A percentile compares a stretch with the other conserved stretches of the same genome.
These are phyloP conservation scores for Chelonus insularis DNA, from an alignment of 1,140 invertebrate genomes.

Conservation along the genomic window DNA sequence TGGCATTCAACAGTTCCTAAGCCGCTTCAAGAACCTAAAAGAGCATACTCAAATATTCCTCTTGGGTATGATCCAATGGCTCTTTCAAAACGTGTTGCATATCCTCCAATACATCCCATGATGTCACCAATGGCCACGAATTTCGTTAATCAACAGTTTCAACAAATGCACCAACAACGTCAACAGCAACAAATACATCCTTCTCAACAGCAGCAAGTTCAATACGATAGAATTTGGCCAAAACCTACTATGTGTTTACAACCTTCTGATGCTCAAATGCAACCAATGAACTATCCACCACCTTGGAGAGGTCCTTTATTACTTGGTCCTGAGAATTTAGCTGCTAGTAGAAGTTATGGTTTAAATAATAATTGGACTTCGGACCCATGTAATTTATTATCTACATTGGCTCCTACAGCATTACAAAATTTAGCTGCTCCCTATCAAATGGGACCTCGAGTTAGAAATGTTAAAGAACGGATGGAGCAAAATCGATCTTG, in stretches of 20 bases:
- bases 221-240: background rate
- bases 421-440: constrained; percentile 10
- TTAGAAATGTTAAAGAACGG: constrained; percentile 6
- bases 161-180: constrained; percentile 3
- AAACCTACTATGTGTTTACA: background rate
- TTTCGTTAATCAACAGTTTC: constrained; percentile 2
- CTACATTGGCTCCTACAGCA: constrained; percentile 10
- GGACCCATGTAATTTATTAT: constrained; percentile 19
- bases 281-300: constrained; percentile 5
- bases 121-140: constrained; percentile 8
- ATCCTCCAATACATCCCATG: background rate
- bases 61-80: background rate
- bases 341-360: background rate
- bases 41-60: background rate
- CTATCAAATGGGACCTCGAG: background rate
- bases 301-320: constrained; percentile 4
- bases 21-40: background rate
- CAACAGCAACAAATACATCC: background rate
- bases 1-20: background rate
- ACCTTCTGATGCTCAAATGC: background rate
- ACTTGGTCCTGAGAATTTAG: background rate
- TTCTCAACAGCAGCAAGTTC: background rate
- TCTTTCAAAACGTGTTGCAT: background rate
- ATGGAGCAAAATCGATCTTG: constrained; percentile 33
- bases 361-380: constrained; percentile 16